Base-by-base conservation (phyloP, 2,888 invertebrate species). In the Parasteatoda lunata region DNA sequence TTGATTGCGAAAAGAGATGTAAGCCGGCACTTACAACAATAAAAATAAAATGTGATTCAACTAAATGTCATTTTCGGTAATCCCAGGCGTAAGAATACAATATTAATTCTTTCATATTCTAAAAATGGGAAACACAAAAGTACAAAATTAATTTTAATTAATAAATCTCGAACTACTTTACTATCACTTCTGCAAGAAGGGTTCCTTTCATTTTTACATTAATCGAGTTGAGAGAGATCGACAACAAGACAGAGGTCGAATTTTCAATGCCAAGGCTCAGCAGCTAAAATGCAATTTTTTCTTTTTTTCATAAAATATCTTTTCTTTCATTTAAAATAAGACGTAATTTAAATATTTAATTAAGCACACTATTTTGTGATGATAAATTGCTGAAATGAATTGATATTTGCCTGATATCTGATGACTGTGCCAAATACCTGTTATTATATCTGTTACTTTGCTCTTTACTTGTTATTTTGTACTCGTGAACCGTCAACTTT, bases 181-280 rank as follows among this genome's bases (percentile, higher is more conserved):
- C 85, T 77, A 85, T 68, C 80, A 80, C 71, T 71, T 64, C 71
- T 11, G 8, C 13, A 54, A 9, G 13, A 8, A 54, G 65, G 65
- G 78, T 80, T 85, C 79, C 81, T 81, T 66, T 81, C 81, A 52
- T 54, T 81, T 81, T 78, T 73, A 65, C 68, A 64, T 68, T 49
- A 54, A 73, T 54, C 30, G 75, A 81, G 81, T 81, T 81, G 73
- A 81, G 81, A 68, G 30, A 49, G 15, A 81, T 69, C 52, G 59
- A 81, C 81, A 81, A 81, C 81, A 81, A 81, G 54, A 54, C 54
- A 54, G 59, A 15, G n/a, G 8, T 30, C 30, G 8, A 66, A 66
- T 66, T 54, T 54, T 3, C 54, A n/a, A 15, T 13, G 66, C 30
- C 54, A n/a, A 15, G 66, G 66, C 30, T 66, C 15, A 15, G 66